A percentile compares a stretch with the other conserved stretches of the same genome.
phyloP scores from a whole-genome alignment of 2,113 vertebrate genomes.

The Hippocampus zosterae region DNA sequence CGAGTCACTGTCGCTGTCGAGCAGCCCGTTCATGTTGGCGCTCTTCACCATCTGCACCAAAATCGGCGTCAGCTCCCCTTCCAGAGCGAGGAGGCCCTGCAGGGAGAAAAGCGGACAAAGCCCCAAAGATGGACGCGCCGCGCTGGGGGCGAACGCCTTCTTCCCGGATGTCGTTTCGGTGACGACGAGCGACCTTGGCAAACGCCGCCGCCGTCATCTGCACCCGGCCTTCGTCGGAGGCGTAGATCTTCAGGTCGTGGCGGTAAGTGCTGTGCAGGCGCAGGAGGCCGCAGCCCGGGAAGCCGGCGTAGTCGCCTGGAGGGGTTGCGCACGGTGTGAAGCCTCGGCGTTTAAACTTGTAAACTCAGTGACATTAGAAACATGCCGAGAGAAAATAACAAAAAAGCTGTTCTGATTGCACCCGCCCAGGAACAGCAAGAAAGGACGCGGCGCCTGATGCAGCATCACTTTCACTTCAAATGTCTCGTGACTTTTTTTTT shows the following conservation, averaged over 20 bases:
- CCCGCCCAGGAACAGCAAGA: conserved; percentile 19
- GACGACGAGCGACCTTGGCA: conserved; percentile 78
- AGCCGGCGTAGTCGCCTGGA: conserved; percentile 93
- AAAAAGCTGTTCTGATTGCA: conserved; percentile 23
- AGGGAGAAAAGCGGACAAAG: neutral
- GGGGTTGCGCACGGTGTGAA: neutral
- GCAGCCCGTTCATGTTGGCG: conserved; percentile 96
- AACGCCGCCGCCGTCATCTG: conserved; percentile 99
- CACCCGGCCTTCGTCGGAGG: conserved; percentile 93
- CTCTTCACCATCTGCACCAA: conserved; percentile 99
- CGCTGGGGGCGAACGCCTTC: neutral
- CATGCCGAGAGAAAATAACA: neutral
- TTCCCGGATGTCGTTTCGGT: too few species aligned
- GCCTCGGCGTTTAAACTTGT: neutral
- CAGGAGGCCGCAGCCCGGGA: conserved; percentile 94
- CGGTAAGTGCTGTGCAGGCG: conserved; percentile 96
- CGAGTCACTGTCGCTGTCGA: conserved; percentile 95
- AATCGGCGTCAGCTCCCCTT: conserved; percentile 94
- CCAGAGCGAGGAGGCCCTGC: conserved; percentile 90
- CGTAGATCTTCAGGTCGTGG: conserved; percentile 97
- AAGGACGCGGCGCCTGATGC: conserved; percentile 9
- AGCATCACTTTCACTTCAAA: conserved; percentile 52
- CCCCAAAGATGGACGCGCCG: neutral
- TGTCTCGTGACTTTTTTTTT: conserved; percentile 3
- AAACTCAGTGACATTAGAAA: neutral